Evolutionary conservation across 2,888 invertebrate genomes (phyloP), one percentile per base, ranked within the genome.

Genomic region (Apamea epomidion): DNA sequence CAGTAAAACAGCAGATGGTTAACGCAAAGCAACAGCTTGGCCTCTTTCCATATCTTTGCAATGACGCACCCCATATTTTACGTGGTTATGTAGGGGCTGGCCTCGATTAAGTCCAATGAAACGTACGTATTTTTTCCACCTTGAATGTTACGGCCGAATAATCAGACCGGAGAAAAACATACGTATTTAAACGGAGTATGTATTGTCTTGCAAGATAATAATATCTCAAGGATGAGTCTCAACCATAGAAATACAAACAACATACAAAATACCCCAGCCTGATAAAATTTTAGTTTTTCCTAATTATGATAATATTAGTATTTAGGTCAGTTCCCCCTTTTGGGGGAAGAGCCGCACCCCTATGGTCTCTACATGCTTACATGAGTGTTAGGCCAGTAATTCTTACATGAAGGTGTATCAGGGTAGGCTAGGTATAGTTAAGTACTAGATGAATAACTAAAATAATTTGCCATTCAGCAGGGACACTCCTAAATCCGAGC

Each of bases 1-100:
- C 62, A 74, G 54, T 29, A 45, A 67, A 74, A 70, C 67, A 73
- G 48, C 74, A 62, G 76, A 65, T 72, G 78, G 70, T 51, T 70
- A 29, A 64, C 42, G 54, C 48, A 74, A 71, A 82, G 72, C 74
- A 85, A 80, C 74, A 79, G 67, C 65, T 80, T 78, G 78, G 45
- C 83, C 85, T 79, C 74, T 64, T 85, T 88, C 76, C 80, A 88
- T 86, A 76, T 79, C 65, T 81, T 76, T 71, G 81, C 74, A 73
- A 70, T 76, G 74, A 81, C 74, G 87, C 75, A 80, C 81, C 83
- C 80, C 75, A 78, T 80, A 71, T 81, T 81, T 86, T 70, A 79
- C 58, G 67, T 75, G 51, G 70, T 76, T 76, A 82, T 67, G 51
- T 82, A 62, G 67, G 73, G 48, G 65, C 29, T 76, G 85, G 69